These are phyloP conservation scores for Sitophilus oryzae DNA, from an alignment of 1,140 invertebrate species.

Conservation along the genomic window DNA sequence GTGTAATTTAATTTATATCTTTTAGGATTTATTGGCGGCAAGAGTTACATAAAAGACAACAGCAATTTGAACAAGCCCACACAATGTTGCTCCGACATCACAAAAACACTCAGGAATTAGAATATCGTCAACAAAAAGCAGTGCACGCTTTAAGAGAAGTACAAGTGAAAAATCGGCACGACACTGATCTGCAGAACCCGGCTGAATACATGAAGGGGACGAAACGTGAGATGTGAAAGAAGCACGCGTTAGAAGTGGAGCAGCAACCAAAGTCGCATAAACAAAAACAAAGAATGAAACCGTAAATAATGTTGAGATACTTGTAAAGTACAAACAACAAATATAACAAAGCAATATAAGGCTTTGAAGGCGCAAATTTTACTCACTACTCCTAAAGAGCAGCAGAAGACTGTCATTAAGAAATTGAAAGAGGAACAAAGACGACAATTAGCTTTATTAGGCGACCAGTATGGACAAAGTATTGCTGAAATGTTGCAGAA, in stretches of 20 bases:
- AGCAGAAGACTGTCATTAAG: conserved; percentile 94
- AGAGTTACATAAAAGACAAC: conserved; percentile 91
- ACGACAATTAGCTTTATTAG: conserved; percentile 90
- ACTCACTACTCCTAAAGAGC: conserved; percentile 88
- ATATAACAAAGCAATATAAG: conserved; percentile 97
- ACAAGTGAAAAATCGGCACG: conserved; percentile 84
- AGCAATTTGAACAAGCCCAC: conserved; percentile 92
- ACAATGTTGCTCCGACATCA: conserved; percentile 93
- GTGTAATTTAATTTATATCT: too few species aligned
- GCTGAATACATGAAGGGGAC: conserved; percentile 93
- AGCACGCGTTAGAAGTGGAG: conserved; percentile 94
- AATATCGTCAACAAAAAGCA: conserved; percentile 90
- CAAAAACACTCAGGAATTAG: conserved; percentile 93
- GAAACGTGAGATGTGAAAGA: conserved; percentile 90
- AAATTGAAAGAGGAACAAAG: conserved; percentile 97
- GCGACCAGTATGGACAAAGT: conserved; percentile 98
- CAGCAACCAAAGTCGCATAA: conserved; percentile 98
- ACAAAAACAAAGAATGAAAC: conserved; percentile 98
- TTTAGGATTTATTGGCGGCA: conserved; percentile 74
- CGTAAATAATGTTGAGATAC: conserved; percentile 98
- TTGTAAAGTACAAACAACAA: conserved; percentile 99
- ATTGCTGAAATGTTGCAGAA: conserved; percentile 99
- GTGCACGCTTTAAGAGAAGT: conserved; percentile 90
- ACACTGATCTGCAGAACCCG: conserved; percentile 92
- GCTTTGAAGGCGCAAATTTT: conserved; percentile 94